These are phyloP conservation scores for Thalassoma bifasciatum DNA, from an alignment of 2,113 vertebrate genomes.

Conservation along the genomic window DNA sequence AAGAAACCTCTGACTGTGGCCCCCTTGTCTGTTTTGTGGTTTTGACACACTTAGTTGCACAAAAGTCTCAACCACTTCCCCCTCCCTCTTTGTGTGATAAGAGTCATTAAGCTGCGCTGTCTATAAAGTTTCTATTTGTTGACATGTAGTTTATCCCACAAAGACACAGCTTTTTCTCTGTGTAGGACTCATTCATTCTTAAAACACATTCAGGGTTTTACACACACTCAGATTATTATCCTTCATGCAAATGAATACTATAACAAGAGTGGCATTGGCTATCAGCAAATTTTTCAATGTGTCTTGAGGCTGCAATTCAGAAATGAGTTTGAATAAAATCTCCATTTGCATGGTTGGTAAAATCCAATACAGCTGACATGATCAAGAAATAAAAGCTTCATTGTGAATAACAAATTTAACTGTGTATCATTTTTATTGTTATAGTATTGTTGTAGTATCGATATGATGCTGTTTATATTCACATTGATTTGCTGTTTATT, in stretches of 20 bases:
- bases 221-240: constrained; percentile 20
- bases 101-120: not conserved
- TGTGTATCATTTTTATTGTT: constrained; percentile 12
- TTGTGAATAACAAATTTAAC: not conserved
- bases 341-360: constrained; percentile 19
- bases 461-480: not conserved
- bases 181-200: not conserved
- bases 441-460: not conserved
- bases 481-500: not conserved
- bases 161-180: not conserved
- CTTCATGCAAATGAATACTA: constrained; percentile 15
- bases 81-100: not conserved
- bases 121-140: constrained; percentile 27
- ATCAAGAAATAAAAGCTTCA: constrained; percentile 13
- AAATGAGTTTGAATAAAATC: constrained; percentile 28
- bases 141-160: not conserved
- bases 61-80: not conserved
- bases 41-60: not conserved
- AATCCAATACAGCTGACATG: constrained; percentile 23
- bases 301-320: constrained; percentile 23
- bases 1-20: constrained; percentile 1
- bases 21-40: constrained; percentile 21
- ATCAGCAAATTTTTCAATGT: constrained; percentile 31
- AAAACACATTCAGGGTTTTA: constrained; percentile 16
- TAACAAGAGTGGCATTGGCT: not conserved